phyloP scores from a whole-genome alignment of 53 echinoderm and acorn worm species.

The Holothuria leucospilota region DNA sequence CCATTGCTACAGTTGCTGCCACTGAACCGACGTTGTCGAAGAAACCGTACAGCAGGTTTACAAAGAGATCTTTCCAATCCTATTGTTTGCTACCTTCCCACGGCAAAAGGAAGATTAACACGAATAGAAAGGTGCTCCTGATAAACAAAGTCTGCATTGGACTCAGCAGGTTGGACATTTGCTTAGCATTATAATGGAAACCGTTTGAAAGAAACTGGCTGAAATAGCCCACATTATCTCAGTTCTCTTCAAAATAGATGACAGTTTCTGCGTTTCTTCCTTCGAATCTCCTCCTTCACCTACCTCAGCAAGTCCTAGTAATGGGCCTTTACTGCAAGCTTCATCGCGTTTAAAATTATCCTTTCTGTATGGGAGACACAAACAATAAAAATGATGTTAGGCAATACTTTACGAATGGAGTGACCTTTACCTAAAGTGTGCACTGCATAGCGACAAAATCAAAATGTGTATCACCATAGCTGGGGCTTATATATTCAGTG shows the following conservation, averaged over 20 bases:
- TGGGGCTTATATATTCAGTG: too few relatives aligned
- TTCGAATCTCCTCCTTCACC: not conserved
- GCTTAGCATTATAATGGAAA: not conserved
- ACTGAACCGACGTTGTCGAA: not conserved
- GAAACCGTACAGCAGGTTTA: not conserved
- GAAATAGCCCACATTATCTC: slow-evolving; percentile 2
- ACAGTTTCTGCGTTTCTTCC: not conserved
- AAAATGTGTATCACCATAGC: too few relatives aligned
- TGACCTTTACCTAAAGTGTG: too few relatives aligned
- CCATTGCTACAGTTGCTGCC: not conserved
- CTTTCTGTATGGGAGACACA: too few relatives aligned
- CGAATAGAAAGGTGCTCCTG: not conserved
- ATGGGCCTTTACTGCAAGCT: too few relatives aligned
- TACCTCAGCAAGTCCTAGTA: not conserved
- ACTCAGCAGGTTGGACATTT: not conserved
- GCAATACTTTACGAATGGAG: too few relatives aligned
- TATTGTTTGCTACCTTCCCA: not conserved
- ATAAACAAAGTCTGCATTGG: slow-evolving; percentile 4
- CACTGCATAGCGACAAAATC: too few relatives aligned
- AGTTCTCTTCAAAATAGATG: not conserved
- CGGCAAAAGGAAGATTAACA: not conserved
- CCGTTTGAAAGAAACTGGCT: not conserved
- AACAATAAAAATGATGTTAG: too few relatives aligned
- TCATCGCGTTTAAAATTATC: too few relatives aligned
- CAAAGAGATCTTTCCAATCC: not conserved